Conservation (phyloP, 2,113 vertebrate genomes). For the Gorsachius goisagi region DNA sequence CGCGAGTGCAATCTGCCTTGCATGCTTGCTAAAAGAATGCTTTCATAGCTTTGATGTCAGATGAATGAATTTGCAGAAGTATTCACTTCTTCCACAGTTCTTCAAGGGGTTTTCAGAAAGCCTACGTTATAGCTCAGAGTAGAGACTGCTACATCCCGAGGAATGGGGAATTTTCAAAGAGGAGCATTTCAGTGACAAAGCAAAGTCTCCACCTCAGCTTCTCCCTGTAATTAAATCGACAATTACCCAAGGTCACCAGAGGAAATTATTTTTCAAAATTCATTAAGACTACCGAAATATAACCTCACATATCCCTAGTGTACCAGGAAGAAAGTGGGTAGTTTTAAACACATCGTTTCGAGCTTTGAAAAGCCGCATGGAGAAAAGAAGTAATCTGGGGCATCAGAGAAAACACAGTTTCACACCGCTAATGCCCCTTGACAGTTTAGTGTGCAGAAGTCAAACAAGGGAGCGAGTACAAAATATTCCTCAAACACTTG, state of each 20-base stretch:
- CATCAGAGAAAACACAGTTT: conserved; percentile 13
- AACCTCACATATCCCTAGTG: not conserved
- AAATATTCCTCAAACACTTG: conserved; percentile 15
- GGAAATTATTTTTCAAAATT: conserved; percentile 48
- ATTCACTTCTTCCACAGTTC: conserved; percentile 27
- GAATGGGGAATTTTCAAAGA: not conserved
- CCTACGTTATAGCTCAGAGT: not conserved
- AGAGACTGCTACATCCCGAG: not conserved
- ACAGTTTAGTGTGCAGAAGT: conserved; percentile 3
- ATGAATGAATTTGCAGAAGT: conserved; percentile 52
- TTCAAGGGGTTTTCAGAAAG: conserved; percentile 32
- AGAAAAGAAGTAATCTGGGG: not conserved
- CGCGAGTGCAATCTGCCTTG: not conserved
- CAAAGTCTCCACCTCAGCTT: not conserved
- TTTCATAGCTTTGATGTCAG: conserved; percentile 46
- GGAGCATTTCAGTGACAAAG: conserved; percentile 32
- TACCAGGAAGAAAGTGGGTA: conserved; percentile 7
- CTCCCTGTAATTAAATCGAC: conserved; percentile 48
- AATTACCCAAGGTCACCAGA: conserved; percentile 47
- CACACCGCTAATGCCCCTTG: not conserved
- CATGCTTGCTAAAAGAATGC: conserved; percentile 36
- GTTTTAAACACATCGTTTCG: not conserved
- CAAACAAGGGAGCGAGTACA: not conserved
- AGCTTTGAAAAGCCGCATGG: not conserved
- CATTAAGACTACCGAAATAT: conserved; percentile 34